These are phyloP conservation scores for Aplocera efformata DNA, from an alignment of 2,888 invertebrate genomes.

Conservation along the genomic window DNA sequence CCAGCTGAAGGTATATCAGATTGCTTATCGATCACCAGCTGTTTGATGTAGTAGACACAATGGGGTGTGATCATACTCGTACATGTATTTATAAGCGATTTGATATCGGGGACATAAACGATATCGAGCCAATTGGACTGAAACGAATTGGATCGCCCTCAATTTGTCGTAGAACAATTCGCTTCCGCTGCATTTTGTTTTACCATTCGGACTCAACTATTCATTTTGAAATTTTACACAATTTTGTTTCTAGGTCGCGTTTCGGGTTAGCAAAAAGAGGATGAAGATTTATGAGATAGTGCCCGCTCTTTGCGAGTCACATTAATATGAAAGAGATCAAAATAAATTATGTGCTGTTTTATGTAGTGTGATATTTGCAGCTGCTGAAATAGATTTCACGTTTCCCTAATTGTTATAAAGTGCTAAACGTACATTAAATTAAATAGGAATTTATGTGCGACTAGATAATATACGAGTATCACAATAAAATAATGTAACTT, in stretches of 20 bases:
- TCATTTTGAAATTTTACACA: conserved; percentile 35
- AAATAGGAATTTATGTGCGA: too few relatives aligned
- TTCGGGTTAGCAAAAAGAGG: conserved; percentile 15
- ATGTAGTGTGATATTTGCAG: conserved; percentile 1
- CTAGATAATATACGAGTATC: too few relatives aligned
- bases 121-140: conserved; percentile 77
- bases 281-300: conserved; percentile 17
- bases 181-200: conserved; percentile 71
- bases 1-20: conserved; percentile 29
- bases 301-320: conserved; percentile 8
- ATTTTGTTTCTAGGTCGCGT: conserved; percentile 21
- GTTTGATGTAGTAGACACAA: conserved; percentile 54
- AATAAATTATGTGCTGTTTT: conserved; percentile 17
- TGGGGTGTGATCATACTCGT: conserved; percentile 39
- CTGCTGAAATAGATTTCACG: background rate
- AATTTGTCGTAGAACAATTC: conserved; percentile 64
- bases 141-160: conserved; percentile 79
- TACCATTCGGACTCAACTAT: conserved; percentile 46
- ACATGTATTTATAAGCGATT: conserved; percentile 47
- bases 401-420: too few relatives aligned
- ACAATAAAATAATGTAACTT: too few relatives aligned
- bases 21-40: conserved; percentile 50
- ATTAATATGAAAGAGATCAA: conserved; percentile 12
- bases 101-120: conserved; percentile 70
- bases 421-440: too few relatives aligned